Percentiles rank a stretch among this genome's conserved stretches.
phyloP scores from a whole-genome alignment of 2,888 invertebrate genomes.

The Lissocephala sabroskyi region DNA sequence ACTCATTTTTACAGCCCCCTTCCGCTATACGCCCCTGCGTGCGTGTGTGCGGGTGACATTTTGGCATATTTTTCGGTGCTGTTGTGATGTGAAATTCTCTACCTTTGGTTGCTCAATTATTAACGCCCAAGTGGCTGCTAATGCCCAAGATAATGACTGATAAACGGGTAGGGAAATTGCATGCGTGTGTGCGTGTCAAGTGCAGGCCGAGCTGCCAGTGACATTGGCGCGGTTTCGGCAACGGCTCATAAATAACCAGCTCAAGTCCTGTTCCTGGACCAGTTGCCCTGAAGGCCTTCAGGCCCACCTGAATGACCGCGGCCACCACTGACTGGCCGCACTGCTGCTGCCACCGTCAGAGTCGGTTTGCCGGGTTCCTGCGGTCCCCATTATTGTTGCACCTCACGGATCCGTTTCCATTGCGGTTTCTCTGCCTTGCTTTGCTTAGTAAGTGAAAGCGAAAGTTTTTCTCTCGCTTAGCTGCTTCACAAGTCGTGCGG shows the following conservation, averaged over 20 bases:
- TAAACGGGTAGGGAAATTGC: slow-evolving; percentile 3
- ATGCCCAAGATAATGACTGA: slow-evolving; percentile 6
- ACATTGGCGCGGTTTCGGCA: too few species aligned
- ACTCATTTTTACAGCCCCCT: too few species aligned
- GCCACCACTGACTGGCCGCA: too few species aligned
- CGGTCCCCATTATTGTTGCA: not conserved
- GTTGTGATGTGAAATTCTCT: too few species aligned
- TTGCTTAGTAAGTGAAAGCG: too few species aligned
- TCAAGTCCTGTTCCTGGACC: slow-evolving; percentile 37
- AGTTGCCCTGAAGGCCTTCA: too few species aligned
- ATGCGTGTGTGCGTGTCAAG: too few species aligned
- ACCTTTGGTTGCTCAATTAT: slow-evolving; percentile 26
- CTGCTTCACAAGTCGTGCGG: slow-evolving; percentile 27
- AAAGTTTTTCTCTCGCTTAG: not conserved
- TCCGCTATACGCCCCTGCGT: too few species aligned
- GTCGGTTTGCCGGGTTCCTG: slow-evolving; percentile 6
- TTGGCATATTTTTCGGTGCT: too few species aligned
- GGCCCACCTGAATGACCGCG: too few species aligned
- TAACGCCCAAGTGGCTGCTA: slow-evolving; percentile 3
- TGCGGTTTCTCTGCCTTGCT: slow-evolving; percentile 33
- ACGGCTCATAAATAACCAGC: slow-evolving; percentile 51
- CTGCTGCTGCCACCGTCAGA: slow-evolving; percentile 10
- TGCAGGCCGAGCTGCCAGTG: too few species aligned
- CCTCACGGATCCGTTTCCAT: slow-evolving; percentile 31
- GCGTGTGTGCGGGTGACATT: too few species aligned